Conservation (phyloP, 2,113 vertebrate species). For the rat (Rattus norvegicus) region DNA sequence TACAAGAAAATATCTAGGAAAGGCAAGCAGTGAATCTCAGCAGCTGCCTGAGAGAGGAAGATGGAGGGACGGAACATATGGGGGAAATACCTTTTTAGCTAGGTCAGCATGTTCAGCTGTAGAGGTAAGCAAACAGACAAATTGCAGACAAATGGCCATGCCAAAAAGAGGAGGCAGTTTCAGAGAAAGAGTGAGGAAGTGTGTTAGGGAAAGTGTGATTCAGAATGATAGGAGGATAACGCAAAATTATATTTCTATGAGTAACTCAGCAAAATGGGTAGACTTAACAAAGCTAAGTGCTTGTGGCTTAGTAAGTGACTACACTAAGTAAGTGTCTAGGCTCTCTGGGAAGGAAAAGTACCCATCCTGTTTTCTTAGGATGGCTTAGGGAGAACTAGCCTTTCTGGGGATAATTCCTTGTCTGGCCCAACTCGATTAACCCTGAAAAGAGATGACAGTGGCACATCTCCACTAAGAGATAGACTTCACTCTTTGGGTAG, state of each 20-base stretch:
- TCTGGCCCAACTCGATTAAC: background rate
- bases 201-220: background rate
- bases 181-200: too few species aligned
- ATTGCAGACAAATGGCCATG: background rate
- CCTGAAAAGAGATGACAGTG: background rate
- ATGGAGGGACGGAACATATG: too few species aligned
- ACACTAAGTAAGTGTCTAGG: background rate
- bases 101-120: background rate
- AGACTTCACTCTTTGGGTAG: background rate
- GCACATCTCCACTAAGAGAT: background rate
- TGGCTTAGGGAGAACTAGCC: background rate
- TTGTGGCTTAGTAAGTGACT: background rate
- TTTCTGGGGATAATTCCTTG: background rate
- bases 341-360: background rate
- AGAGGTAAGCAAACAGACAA: background rate
- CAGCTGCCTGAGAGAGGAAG: background rate
- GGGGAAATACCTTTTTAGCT: too few species aligned
- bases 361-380: background rate
- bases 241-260: background rate
- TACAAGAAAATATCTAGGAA: background rate
- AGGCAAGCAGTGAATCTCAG: background rate
- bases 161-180: background rate
- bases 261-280: background rate
- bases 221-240: background rate
- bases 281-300: background rate